phyloP scores from a whole-genome alignment of 2,113 vertebrate species.

The Coptodon rendalli region DNA sequence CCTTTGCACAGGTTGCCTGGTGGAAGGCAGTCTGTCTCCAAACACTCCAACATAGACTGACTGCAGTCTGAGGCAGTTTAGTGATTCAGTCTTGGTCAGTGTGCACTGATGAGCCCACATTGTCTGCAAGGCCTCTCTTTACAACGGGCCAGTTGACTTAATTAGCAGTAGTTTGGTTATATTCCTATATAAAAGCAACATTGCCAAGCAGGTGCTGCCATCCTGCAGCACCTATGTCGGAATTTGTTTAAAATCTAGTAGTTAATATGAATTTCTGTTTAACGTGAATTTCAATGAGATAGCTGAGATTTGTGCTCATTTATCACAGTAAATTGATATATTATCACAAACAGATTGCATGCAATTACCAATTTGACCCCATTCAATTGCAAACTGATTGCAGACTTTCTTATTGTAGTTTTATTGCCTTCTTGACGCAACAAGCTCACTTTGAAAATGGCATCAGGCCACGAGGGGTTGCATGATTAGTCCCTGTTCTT shows the following conservation, averaged over 20 bases:
- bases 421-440: not conserved
- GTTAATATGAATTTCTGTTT: not conserved
- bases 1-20: not conserved
- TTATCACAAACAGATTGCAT: not conserved
- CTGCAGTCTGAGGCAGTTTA: not conserved
- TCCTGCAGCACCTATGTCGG: too few relatives aligned
- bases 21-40: not conserved
- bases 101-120: not conserved
- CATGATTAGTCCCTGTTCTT: accelerated
- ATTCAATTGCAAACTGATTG: not conserved
- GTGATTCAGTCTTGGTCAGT: not conserved
- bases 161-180: not conserved
- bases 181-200: not conserved
- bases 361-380: not conserved
- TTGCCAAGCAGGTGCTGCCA: not conserved
- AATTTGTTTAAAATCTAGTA: not conserved
- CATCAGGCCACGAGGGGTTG: not conserved
- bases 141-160: too few relatives aligned
- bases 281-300: not conserved
- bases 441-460: not conserved
- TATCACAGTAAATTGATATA: not conserved
- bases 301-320: not conserved
- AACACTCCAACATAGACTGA: not conserved
- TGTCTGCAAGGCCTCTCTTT: not conserved
- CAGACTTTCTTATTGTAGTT: not conserved